Base-by-base conservation (phyloP, 53 echinoderm and acorn worm genomes). In the Zoroaster sp. region DNA sequence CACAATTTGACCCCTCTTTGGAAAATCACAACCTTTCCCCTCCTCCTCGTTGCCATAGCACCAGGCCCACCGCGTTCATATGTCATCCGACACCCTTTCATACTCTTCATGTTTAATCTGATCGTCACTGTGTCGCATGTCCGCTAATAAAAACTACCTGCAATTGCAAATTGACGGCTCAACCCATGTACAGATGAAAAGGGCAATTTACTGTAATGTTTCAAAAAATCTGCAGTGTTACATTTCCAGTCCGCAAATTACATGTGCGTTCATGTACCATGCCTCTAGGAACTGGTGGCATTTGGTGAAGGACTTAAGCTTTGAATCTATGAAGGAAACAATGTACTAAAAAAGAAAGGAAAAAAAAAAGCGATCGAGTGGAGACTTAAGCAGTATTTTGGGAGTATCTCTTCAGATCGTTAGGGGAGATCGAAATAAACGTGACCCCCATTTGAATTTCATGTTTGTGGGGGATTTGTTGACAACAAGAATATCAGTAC, bases 361-460 rank as follows among this genome's bases (percentile, higher is more conserved):
- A 34, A 46, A 70, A 69, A 69, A 85, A n/a, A 70, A 10, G 31
- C 20, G 15, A 36, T 47, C 4, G 49, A 15, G 36, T 13, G 70
- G 25, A 59, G 63, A 59, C 63, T 44, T 35, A 21, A 71, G 71
- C 70, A 46, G 85, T 35, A 69, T 49, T 9, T 4, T 71, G 71
- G 71, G 85, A 85, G 63, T 0, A 6, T 34, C 69, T 41, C 85
- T 85, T 71, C 49, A 71, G 85, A 85, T 85, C 85, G 45, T 85
- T 35, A 40, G 34, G 12, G 45, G 70, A 71, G 47, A 71, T 85
- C n/a, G 70, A 33, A 11, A 4, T 67, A 71, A 71, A 85, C 85
- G 85, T 85, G 85, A 85, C 71, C 71, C 30, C 43, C 85, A 85
- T 85, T 40, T 28, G 37, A 85, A 70, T 47, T n/a, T n/a, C n/a